These are phyloP conservation scores for Pangasius macronema DNA, from an alignment of 2,797 vertebrate species.

Conservation along the genomic window DNA sequence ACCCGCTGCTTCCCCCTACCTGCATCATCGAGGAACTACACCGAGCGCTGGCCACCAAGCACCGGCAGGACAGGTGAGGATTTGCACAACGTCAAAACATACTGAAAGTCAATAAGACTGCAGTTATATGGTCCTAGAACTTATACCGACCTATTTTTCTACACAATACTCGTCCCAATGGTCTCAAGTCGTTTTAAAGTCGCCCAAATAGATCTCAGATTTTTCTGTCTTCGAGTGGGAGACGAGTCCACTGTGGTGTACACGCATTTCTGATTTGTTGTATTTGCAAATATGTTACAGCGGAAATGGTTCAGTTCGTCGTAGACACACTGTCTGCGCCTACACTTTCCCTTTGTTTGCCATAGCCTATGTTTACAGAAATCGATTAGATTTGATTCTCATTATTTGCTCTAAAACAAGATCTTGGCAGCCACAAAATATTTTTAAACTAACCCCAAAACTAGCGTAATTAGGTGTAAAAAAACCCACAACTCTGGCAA, in stretches of 20 bases:
- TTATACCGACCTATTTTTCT: too few relatives aligned
- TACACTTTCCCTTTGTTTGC: neutral
- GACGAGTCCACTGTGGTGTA: neutral
- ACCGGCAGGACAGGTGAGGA: slow-evolving; percentile 90
- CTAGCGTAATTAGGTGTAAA: neutral
- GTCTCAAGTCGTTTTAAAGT: too few relatives aligned
- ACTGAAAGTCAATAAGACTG: neutral
- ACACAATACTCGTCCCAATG: too few relatives aligned
- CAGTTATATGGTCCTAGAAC: too few relatives aligned
- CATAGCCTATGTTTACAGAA: neutral
- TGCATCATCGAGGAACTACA: slow-evolving; percentile 97
- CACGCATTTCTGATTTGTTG: neutral
- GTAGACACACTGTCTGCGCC: neutral
- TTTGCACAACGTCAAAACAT: neutral
- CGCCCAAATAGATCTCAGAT: neutral
- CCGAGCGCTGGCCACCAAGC: slow-evolving; percentile 91
- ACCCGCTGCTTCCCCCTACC: slow-evolving; percentile 89
- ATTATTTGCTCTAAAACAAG: neutral
- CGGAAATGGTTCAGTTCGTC: neutral
- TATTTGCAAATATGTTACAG: neutral
- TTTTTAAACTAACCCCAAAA: neutral
- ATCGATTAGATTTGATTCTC: neutral
- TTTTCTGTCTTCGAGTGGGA: neutral
- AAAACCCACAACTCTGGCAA: neutral
- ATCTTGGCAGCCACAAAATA: neutral